phyloP scores from a whole-genome alignment of 2,797 vertebrate species.

The Balearica regulorum region DNA sequence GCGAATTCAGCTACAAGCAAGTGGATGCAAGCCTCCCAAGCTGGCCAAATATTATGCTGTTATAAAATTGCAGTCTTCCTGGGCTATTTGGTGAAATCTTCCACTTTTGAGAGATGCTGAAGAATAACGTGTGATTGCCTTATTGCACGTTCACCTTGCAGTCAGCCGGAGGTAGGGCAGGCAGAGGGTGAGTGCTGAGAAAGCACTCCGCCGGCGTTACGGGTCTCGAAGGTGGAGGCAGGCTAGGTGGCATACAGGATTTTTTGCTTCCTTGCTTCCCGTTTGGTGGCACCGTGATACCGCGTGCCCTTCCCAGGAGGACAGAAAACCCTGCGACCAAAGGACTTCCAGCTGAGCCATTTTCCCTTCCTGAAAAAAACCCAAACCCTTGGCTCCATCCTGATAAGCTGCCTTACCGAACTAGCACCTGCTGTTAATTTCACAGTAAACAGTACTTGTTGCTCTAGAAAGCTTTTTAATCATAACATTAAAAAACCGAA shows the following conservation, averaged over 20 bases:
- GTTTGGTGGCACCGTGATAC: neutral
- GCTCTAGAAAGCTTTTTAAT: constrained; percentile 71
- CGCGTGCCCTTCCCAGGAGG: neutral
- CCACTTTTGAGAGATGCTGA: neutral
- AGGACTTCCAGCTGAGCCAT: neutral
- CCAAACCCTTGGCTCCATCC: neutral
- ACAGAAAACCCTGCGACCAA: neutral
- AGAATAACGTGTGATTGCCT: neutral
- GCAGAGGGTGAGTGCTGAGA: neutral
- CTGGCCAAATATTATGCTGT: neutral
- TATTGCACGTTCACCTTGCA: neutral
- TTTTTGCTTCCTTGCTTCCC: neutral
- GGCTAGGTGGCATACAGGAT: neutral
- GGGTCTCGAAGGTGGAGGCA: neutral
- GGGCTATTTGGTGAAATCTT: neutral
- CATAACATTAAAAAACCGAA: constrained; percentile 69
- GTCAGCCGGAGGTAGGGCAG: neutral
- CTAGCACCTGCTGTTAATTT: constrained; percentile 68
- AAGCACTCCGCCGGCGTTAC: rapidly evolving
- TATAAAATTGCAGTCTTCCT: neutral
- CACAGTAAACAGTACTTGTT: constrained; percentile 58
- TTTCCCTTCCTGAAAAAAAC: neutral
- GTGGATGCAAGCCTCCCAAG: neutral
- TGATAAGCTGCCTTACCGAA: neutral
- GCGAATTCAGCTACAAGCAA: neutral